Evolutionary conservation across 2,888 invertebrate species (phyloP), one percentile per base, ranked within the genome.

Genomic region (Pycnomerus fuliginosus): DNA sequence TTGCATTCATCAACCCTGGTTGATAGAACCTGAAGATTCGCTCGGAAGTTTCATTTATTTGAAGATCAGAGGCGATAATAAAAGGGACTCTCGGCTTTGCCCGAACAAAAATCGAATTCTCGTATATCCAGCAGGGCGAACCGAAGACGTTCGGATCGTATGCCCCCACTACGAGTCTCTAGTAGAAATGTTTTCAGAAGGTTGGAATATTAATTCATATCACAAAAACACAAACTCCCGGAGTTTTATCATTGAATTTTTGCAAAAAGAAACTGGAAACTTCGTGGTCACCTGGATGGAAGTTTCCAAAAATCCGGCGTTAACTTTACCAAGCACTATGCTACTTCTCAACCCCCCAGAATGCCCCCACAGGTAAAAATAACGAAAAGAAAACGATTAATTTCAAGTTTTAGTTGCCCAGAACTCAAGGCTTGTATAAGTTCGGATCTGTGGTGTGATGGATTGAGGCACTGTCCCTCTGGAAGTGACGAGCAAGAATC

Each of bases 351-450:
- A 76, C 34, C 74, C 77, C 15, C 80, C 82, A n/a, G 84, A 85
- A 55, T 87, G 86, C 62, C 81, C 80, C 29, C 83, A 84, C 68
- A 83, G 82, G 85, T 86, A 70, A 70, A 74, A 15, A 20, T 2
- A 3, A 12, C 12, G 4, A 33, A 10, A 8, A 16, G 16, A 32
- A 20, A 1, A 11, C 2, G 2, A 17, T 32, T 32, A n/a, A n/a
- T 38, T 33, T 20, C 48, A 48, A 58, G 58, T 65, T 71, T 36
- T 73, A 87, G 87, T 64, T 89, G 89, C 61, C 88, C 88, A 1
- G 88, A 89, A 66, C 73, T 89, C 35, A 85, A 87, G 49, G 88
- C 88, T 0, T 90, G 89, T 67, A 88, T 89, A 59, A 85, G 84
- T 49, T 78, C 85, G 1, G 80, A 83, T 1, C 68, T 90, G 2